Evolutionary conservation across 92 coral and sea anemone genomes (phyloP).

Genomic region (Galaxea fascicularis): DNA sequence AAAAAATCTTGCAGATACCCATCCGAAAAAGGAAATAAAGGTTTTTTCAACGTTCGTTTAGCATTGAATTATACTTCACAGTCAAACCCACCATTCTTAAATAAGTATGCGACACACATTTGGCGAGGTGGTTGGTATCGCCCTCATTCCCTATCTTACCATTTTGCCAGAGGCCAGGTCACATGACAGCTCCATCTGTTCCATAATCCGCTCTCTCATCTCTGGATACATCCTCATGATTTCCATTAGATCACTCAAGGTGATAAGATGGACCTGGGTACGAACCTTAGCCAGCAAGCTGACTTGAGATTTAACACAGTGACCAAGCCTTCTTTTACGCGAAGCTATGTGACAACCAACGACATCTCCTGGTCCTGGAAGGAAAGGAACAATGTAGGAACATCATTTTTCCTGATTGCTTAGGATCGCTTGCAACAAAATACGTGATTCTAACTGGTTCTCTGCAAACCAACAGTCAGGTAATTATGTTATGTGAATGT

Average conservation of each 20-base stretch:
- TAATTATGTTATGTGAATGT: too few species aligned
- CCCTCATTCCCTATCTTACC: slow-evolving; percentile 49
- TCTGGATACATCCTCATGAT: slow-evolving; percentile 83
- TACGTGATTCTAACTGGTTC: too few species aligned
- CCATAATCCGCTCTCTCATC: slow-evolving; percentile 68
- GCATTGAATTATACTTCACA: not conserved
- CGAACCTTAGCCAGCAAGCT: slow-evolving; percentile 74
- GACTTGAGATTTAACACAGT: slow-evolving; percentile 78
- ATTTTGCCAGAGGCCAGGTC: slow-evolving; percentile 57
- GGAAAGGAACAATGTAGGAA: not conserved
- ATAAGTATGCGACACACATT: not conserved
- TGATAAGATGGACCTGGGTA: slow-evolving; percentile 83
- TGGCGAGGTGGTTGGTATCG: not conserved
- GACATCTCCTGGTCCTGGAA: slow-evolving; percentile 87
- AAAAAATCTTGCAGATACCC: too few species aligned
- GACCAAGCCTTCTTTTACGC: slow-evolving; percentile 39
- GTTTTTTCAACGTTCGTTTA: not conserved
- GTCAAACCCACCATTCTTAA: not conserved
- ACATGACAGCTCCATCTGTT: slow-evolving; percentile 80
- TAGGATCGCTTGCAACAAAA: too few species aligned
- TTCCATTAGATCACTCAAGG: slow-evolving; percentile 82
- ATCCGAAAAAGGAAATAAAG: too few species aligned
- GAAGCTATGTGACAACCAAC: slow-evolving; percentile 81
- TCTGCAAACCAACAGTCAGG: too few species aligned
- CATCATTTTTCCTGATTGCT: too few species aligned